These are phyloP conservation scores for Marmota monax DNA, from an alignment of 2,113 vertebrate species.

Conservation along the genomic window DNA sequence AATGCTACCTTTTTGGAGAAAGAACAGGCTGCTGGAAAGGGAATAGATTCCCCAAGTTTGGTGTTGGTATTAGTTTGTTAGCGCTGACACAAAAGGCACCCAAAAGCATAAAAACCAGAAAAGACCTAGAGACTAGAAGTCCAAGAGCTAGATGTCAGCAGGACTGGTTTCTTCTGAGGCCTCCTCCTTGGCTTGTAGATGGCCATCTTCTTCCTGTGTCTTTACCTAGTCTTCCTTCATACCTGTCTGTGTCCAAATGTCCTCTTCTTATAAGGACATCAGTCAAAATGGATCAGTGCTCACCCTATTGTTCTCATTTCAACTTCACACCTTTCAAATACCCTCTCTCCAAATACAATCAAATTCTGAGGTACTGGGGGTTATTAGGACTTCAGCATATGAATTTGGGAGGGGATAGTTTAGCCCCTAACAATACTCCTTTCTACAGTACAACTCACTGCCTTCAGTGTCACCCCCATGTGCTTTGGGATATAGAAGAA, in stretches of 20 bases:
- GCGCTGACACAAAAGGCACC: neutral
- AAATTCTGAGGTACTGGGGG: neutral
- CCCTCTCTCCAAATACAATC: neutral
- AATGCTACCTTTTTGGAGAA: neutral
- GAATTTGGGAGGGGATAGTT: neutral
- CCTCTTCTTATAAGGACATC: neutral
- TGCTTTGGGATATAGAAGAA: neutral
- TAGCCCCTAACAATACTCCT: neutral
- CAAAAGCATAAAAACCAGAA: neutral
- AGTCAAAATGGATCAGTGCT: neutral
- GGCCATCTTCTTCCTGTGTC: neutral
- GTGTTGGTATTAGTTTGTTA: neutral
- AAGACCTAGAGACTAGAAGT: neutral
- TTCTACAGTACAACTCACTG: neutral
- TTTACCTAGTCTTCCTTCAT: neutral
- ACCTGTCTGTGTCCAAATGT: neutral
- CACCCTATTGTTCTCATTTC: neutral
- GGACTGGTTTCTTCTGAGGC: too few species aligned
- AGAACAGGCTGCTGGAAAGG: neutral
- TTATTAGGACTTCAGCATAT: neutral
- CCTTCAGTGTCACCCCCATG: neutral
- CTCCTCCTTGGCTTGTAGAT: neutral
- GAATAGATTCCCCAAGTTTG: neutral
- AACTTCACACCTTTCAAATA: neutral
- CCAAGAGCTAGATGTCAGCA: too few species aligned